Evolutionary conservation across 2,888 invertebrate genomes (phyloP), one percentile per base, ranked within the genome.

Genomic region (Tachina lurida): DNA sequence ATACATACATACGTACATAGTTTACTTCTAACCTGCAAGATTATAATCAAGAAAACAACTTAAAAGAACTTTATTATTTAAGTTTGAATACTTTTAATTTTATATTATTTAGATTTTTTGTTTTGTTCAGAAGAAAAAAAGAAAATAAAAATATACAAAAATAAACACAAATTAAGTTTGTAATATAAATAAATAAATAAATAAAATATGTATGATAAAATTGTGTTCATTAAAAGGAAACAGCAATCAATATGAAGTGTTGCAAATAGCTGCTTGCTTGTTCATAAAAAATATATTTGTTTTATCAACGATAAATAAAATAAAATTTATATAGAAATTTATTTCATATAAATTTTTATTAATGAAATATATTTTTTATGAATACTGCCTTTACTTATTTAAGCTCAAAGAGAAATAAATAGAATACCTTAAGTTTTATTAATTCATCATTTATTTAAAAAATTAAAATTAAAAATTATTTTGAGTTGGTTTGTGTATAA

Each of bases 401-500:
- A 82, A 83, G 83, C 77, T 83, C 56, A 83, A 83, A 82, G 39
- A 1, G 52, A 70, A 71, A 47, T 15, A 65, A 73, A 15, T 31
- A 31, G 7, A 17, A n/a, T 43, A 56, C 47, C 54, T 45, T 67
- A 73, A 85, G 68, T 78, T 65, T 71, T 17, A 56, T 71, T 17
- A 56, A 49, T 68, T 74, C 58, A 3, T 71, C 71, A 41, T 65
- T 74, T 56, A 56, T 68, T 54, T 62, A 73, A 71, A 73, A 80
- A 74, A 73, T 62, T 41, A n/a, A 77, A 63, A 60, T 52, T 41
- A n/a, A 77, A 63, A 60, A 45, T 77, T 79, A 39, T 73, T n/a
- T 71, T 12, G 75, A 82, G 71, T 78, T 82, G 78, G 65, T 82
- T 82, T 81, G 47, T 80, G 49, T 79, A 54, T 73, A 74, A 62